These are phyloP conservation scores for Myxocyprinus asiaticus DNA, from an alignment of 2,113 vertebrate species.

Conservation along the genomic window DNA sequence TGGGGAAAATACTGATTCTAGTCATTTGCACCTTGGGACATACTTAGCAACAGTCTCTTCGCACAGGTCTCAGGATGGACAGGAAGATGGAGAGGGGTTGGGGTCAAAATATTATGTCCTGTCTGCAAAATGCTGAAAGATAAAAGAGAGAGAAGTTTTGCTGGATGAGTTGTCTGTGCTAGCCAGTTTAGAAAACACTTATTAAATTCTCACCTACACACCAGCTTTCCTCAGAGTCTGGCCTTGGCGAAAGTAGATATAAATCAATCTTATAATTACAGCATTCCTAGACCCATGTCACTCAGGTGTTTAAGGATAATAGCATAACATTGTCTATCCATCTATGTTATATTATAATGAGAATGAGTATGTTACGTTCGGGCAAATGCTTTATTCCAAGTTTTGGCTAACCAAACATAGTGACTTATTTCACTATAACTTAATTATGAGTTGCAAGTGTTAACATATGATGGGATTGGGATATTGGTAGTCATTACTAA, in stretches of 20 bases:
- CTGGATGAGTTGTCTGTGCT: conserved; percentile 45
- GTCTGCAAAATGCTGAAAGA: conserved; percentile 68
- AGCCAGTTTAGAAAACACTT: conserved; percentile 73
- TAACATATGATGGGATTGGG: too few relatives aligned
- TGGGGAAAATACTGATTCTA: conserved; percentile 52
- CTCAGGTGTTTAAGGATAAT: conserved; percentile 55
- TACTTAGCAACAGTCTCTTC: conserved; percentile 71
- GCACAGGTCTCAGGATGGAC: conserved; percentile 54
- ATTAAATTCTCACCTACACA: conserved; percentile 78
- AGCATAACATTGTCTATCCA: conserved; percentile 30
- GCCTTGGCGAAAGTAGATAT: conserved; percentile 75
- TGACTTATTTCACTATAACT: too few relatives aligned
- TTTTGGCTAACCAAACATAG: not conserved
- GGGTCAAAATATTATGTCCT: conserved; percentile 60
- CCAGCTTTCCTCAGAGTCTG: conserved; percentile 71
- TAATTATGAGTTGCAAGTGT: too few relatives aligned
- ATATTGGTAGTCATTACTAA: too few relatives aligned
- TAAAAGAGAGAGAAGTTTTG: conserved; percentile 65
- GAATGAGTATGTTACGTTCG: too few relatives aligned
- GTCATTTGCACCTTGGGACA: conserved; percentile 64
- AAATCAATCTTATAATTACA: conserved; percentile 76
- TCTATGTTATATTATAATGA: not conserved
- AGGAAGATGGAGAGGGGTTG: conserved; percentile 61
- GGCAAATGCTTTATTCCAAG: not conserved
- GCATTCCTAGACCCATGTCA: conserved; percentile 64